phyloP scores from a whole-genome alignment of 2,888 invertebrate species.

The Mesorhabditis belari region DNA sequence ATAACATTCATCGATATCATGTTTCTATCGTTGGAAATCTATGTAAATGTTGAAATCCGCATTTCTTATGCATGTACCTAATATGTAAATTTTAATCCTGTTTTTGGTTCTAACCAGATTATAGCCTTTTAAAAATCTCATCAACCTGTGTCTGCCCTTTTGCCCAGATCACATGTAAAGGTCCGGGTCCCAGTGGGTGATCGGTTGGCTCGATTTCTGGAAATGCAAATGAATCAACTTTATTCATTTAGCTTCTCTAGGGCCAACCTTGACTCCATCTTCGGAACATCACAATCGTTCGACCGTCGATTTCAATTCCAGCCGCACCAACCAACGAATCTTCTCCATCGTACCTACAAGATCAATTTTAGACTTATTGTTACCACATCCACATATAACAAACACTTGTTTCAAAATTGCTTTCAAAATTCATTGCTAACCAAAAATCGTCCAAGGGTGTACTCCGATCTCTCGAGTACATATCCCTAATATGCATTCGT shows the following conservation, averaged over 20 bases:
- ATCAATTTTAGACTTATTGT: neutral
- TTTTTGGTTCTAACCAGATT: no score
- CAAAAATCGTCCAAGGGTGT: conserved; percentile 45
- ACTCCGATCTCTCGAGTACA: conserved; percentile 47
- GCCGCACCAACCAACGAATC: conserved; percentile 44
- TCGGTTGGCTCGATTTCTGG: conserved; percentile 51
- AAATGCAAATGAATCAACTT: conserved; percentile 3
- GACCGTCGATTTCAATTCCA: conserved; percentile 38
- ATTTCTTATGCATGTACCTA: no score
- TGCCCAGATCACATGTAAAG: conserved; percentile 38
- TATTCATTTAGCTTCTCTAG: neutral
- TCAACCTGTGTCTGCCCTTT: conserved; percentile 35
- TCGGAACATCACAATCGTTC: conserved; percentile 49
- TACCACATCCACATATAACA: no score
- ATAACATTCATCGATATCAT: no score
- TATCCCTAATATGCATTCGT: conserved; percentile 36
- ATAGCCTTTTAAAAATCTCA: no score
- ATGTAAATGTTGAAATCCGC: no score
- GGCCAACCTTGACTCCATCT: conserved; percentile 32
- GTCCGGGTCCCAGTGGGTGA: conserved; percentile 47
- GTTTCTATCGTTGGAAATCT: no score
- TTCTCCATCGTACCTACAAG: conserved; percentile 42
- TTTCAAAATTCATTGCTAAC: no score
- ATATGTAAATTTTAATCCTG: no score
- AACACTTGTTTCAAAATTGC: neutral